Evolutionary conservation across 1,140 invertebrate genomes (phyloP), one percentile per base, ranked within the genome.

Genomic region (Anastrepha ludens): DNA sequence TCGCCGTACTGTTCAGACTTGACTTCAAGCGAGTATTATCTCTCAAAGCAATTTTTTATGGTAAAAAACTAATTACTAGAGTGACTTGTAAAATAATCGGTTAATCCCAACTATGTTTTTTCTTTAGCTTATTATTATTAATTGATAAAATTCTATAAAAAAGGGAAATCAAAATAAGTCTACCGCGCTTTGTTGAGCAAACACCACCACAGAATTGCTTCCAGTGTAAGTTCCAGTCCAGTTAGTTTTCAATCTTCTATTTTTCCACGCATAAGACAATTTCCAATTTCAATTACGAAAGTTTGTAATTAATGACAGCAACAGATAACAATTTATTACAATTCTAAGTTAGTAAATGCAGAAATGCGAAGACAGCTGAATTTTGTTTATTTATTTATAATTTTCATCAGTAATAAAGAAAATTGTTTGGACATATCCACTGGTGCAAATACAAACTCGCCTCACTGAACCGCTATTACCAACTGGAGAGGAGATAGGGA

Each of bases 261-360:
- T 3, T 17, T 74, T 2, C 29, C 11, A 3, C 1, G 15, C 41
- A 74, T 15, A 15, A 29, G 29, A n/a, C 60, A 62, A 15, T 15
- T 55, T 78, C 15, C 17, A 50, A 55, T 50, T 20, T 47, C 4
- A 55, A 78, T 20, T 78, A 55, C 11, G 2, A 50, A 55, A 81
- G 50, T 81, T 81, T 58, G 15, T 81, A 81, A 81, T 81, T 55
- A 81, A 81, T 81, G 9, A 9, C 74, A 81, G 47, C 4, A 55
- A 39, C n/a, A 67, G 6, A 15, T 62, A 13, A 5, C 29, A 67
- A 39, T 67, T 67, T 39, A 62, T 4, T 62, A 29, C 11, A 67
- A 67, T 67, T 20, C 5, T 39, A 67, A 67, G 60, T 13, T 17
- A 15, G 1, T n/a, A n/a, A 74, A 47, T 47, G 0, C 17, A 50